Base-by-base conservation (phyloP, 2,888 invertebrate species). In the Cerceris ruficornis region DNA sequence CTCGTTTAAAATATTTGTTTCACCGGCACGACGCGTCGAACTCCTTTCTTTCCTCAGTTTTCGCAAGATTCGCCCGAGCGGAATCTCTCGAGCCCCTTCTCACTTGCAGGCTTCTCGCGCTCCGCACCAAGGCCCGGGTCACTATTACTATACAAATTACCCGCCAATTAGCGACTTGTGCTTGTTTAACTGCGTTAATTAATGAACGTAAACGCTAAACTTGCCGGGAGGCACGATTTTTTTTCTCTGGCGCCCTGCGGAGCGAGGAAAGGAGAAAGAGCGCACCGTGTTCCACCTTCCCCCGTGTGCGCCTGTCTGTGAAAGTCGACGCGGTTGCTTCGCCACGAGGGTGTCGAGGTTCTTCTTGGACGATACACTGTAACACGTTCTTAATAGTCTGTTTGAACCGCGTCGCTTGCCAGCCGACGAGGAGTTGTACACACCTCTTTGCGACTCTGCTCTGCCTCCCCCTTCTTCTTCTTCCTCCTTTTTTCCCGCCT, bases 111-210 rank as follows among this genome's bases (percentile, higher is more conserved):
- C 28, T 28, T 28, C 28, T 42, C 58, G 49, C 59, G 70, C 72
- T 49, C 57, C 70, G 54, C 55, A 61, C 77, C 79, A 77, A 80
- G 77, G 69, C 85, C 69, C 82, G 68, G 90, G 90, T 90, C 90
- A 90, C 87, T 88, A 83, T 88, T 88, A 86, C 87, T 83, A 84
- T 86, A 88, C 87, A 90, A 91, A 91, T 90, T 91, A 89, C 88
- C 88, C 88, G 87, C 89, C 91, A 91, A 91, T 91, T 91, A 91
- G 90, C 83, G 88, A 88, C 88, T 90, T 88, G 84, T 85, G 88
- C 89, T 88, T 88, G 86, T 89, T 90, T 88, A 87, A 89, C 88
- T 83, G 87, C 89, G 89, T 90, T 91, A 90, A 91, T 91, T 91
- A 91, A 90, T 89, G 88, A 87, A 88, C 87, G 88, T 88, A 87